Percentiles rank a stretch among this genome's conserved stretches.
Evolutionary conservation across 92 coral and sea anemone genomes (phyloP).

Genomic region (Phenganax marumi): DNA sequence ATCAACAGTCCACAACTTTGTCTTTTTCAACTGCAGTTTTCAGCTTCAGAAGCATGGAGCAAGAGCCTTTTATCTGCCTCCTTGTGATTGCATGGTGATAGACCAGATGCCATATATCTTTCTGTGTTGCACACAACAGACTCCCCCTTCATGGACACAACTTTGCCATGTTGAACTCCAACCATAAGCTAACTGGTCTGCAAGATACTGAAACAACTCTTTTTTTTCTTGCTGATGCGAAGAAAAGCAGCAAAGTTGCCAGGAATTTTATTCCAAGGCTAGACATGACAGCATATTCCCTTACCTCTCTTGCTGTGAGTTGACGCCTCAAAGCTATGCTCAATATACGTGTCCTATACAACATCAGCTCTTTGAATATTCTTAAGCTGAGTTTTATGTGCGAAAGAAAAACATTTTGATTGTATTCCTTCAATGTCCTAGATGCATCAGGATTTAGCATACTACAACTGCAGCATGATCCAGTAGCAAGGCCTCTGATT

Average conservation of each 20-base stretch:
- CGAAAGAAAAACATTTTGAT: not conserved
- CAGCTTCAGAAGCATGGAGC: conserved; percentile 21
- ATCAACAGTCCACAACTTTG: too few species aligned
- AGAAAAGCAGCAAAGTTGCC: not conserved
- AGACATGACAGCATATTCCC: not conserved
- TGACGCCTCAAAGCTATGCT: not conserved
- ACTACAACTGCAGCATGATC: not conserved
- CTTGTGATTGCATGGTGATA: conserved; percentile 47
- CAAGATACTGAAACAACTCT: too few species aligned
- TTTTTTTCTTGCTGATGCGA: too few species aligned
- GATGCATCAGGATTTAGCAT: not conserved
- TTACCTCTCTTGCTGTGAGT: not conserved
- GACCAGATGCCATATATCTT: too few species aligned
- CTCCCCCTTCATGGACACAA: too few species aligned
- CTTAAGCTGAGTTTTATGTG: not conserved
- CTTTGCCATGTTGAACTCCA: too few species aligned
- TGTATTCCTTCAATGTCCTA: not conserved
- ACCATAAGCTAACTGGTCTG: too few species aligned
- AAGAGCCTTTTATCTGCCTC: too few species aligned
- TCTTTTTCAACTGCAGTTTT: conserved; percentile 2
- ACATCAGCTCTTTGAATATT: not conserved
- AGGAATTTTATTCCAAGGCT: not conserved
- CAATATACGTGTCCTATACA: not conserved
- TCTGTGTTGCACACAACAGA: too few species aligned
- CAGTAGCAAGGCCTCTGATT: not conserved